Percentiles rank a stretch among this genome's conserved stretches.
These are phyloP conservation scores for Pachydiplax longipennis DNA, from an alignment of 2,888 invertebrate genomes.

Conservation along the genomic window DNA sequence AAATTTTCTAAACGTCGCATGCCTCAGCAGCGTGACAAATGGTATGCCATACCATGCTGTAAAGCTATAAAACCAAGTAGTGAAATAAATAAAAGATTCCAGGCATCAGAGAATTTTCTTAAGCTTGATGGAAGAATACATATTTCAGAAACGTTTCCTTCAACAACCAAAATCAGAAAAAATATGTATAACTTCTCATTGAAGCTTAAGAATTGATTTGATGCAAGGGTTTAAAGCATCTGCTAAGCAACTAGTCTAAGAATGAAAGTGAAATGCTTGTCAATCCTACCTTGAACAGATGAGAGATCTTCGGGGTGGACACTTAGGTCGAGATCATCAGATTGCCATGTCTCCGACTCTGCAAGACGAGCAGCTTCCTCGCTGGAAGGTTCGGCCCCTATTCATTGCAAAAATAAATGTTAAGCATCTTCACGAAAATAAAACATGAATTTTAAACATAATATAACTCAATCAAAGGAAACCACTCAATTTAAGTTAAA, in stretches of 20 bases:
- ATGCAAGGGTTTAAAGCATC: not conserved
- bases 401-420: not conserved
- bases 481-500: not conserved
- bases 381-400: slow-evolving; percentile 47
- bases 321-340: slow-evolving; percentile 46
- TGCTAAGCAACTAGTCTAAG: not conserved
- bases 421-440: not conserved
- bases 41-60: slow-evolving; percentile 39
- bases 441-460: too few species aligned
- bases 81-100: not conserved
- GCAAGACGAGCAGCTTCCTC: slow-evolving; percentile 48
- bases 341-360: slow-evolving; percentile 47
- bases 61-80: not conserved
- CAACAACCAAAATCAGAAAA: not conserved
- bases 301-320: slow-evolving; percentile 46
- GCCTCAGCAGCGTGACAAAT: slow-evolving; percentile 35
- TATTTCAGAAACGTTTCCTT: not conserved
- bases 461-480: not conserved
- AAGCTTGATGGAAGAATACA: not conserved
- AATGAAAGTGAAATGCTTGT: not conserved
- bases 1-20: not conserved
- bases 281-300: slow-evolving; percentile 49
- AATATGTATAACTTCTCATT: not conserved
- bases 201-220: not conserved
- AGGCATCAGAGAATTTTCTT: not conserved